These are phyloP conservation scores for Carassius gibelio DNA, from an alignment of 2,113 vertebrate genomes.

Conservation along the genomic window DNA sequence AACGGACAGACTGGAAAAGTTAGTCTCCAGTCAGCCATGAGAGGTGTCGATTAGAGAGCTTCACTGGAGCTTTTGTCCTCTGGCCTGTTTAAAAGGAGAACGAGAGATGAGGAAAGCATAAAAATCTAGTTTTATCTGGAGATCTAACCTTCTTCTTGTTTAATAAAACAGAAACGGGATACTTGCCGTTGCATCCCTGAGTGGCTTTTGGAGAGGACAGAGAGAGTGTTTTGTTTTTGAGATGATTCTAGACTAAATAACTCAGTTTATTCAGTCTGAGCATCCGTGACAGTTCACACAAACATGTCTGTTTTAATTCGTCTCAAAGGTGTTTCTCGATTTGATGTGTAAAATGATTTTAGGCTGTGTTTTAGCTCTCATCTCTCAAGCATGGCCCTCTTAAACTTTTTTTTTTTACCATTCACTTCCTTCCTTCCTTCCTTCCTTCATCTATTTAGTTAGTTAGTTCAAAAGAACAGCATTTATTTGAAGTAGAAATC, in stretches of 20 bases:
- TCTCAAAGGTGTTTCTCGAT: neutral
- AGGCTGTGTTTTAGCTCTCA: neutral
- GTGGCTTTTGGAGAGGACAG: neutral
- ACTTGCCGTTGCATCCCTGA: neutral
- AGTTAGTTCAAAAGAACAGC: no score
- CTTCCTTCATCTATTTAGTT: neutral
- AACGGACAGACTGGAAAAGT: slow-evolving; percentile 44
- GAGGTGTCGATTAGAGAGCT: slow-evolving; percentile 80
- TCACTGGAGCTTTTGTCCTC: slow-evolving; percentile 79
- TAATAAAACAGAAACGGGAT: slow-evolving; percentile 5
- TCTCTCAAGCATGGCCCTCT: neutral
- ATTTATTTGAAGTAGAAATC: neutral
- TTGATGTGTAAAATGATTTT: neutral
- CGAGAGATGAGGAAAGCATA: slow-evolving; percentile 57
- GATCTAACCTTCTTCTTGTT: slow-evolving; percentile 38
- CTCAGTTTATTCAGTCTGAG: neutral
- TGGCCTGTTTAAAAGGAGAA: slow-evolving; percentile 68
- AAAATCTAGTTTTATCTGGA: slow-evolving; percentile 67
- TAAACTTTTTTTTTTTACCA: neutral
- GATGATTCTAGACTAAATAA: neutral
- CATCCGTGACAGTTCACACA: neutral
- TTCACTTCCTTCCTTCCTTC: neutral
- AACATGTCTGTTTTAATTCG: neutral
- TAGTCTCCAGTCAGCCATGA: slow-evolving; percentile 78
- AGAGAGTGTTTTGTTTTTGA: neutral